Percentiles rank a stretch among this genome's conserved stretches.
Conservation (phyloP, 1,140 invertebrate genomes). For the Cydia splendana region DNA sequence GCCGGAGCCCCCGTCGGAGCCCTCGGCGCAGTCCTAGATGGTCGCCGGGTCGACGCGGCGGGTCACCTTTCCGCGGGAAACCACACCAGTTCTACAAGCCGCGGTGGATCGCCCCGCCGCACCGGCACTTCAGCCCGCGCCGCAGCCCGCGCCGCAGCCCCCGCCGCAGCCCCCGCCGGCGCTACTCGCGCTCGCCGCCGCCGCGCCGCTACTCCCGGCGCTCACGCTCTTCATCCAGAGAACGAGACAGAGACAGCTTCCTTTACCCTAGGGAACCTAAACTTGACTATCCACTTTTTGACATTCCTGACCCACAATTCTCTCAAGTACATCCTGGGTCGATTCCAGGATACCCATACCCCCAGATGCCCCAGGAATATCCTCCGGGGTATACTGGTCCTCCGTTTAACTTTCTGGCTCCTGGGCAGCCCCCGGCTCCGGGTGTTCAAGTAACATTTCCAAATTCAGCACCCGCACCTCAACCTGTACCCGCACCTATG, state of each 20-base stretch:
- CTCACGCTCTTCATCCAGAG: conserved; percentile 37
- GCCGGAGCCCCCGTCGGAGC: neutral
- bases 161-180: conserved; percentile 37
- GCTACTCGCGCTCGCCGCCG: conserved; percentile 34
- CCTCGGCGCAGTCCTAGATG: neutral
- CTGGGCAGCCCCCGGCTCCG: neutral
- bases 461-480: conserved; percentile 43
- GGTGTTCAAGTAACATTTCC: conserved; percentile 13
- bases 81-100: neutral
- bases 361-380: conserved; percentile 39
- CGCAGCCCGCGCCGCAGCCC: conserved; percentile 21
- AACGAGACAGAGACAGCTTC: conserved; percentile 47
- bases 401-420: conserved; percentile 48
- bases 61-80: neutral
- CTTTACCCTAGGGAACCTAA: conserved; percentile 54
- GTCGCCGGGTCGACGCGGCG: conserved; percentile 15
- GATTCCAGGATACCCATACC: conserved; percentile 48
- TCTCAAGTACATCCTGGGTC: conserved; percentile 35
- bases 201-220: conserved; percentile 5
- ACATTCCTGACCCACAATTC: conserved; percentile 38
- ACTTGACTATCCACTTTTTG: conserved; percentile 33
- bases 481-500: conserved; percentile 51
- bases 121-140: neutral
- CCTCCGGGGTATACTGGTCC: conserved; percentile 43
- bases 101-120: neutral